A percentile compares a stretch with the other conserved stretches of the same genome.
Evolutionary conservation across 30 jellyfish, hydroid and myxozoan genomes (phyloP).

Genomic region (Aurelia sp.): DNA sequence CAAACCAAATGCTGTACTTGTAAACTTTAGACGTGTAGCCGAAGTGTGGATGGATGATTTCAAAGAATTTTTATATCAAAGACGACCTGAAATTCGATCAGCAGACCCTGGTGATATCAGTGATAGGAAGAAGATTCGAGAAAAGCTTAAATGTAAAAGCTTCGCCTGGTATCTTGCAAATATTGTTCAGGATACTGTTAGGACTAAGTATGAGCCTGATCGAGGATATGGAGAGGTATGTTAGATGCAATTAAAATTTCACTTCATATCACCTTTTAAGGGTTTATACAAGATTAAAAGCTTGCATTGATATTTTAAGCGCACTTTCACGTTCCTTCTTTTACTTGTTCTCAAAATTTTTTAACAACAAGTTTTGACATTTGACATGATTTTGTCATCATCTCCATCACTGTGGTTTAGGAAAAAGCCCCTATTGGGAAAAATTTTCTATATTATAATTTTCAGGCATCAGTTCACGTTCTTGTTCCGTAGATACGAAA

Average conservation of each 20-base stretch:
- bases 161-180: constrained; percentile 96
- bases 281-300: too few relatives aligned
- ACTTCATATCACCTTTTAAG: too few relatives aligned
- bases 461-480: background rate
- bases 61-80: constrained; percentile 80
- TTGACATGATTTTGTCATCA: too few relatives aligned
- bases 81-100: constrained; percentile 82
- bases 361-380: too few relatives aligned
- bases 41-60: constrained; percentile 99
- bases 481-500: constrained; percentile 60
- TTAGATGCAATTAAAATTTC: too few relatives aligned
- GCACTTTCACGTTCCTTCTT: too few relatives aligned
- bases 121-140: constrained; percentile 80
- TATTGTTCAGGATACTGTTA: constrained; percentile 92
- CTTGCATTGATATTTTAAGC: too few relatives aligned
- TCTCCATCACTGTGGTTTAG: too few relatives aligned
- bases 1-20: constrained; percentile 93
- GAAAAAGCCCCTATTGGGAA: too few relatives aligned
- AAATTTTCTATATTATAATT: too few relatives aligned
- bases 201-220: constrained; percentile 96
- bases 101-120: constrained; percentile 88
- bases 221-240: constrained; percentile 96
- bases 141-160: constrained; percentile 79
- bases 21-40: constrained; percentile 97
- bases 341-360: too few relatives aligned